Percentiles rank a stretch among this genome's conserved stretches.
Conservation (phyloP, 2,888 invertebrate species). For the Alentia gelatinosa region DNA sequence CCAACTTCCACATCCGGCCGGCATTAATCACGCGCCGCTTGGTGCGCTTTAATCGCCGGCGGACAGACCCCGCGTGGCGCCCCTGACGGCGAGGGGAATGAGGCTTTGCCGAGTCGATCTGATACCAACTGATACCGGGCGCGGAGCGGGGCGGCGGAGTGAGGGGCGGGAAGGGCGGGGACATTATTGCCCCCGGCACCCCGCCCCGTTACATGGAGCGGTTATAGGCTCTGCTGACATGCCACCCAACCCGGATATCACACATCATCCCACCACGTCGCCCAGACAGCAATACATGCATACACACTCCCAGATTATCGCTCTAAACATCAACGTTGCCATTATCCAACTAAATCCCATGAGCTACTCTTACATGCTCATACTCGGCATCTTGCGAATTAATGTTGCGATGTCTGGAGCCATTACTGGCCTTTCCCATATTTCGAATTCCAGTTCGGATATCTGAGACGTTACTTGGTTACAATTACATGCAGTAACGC, state of each 20-base stretch:
- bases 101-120: no score
- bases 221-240: neutral
- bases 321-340: no score
- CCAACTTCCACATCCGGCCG: neutral
- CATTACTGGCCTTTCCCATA: neutral
- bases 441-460: neutral
- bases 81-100: neutral
- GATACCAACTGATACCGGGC: no score
- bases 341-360: no score
- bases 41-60: neutral
- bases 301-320: no score
- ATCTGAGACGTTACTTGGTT: neutral
- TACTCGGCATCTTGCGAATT: no score
- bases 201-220: neutral
- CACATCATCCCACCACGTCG: neutral
- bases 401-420: no score
- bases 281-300: no score
- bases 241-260: neutral
- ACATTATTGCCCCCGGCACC: neutral
- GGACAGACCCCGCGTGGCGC: neutral
- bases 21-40: neutral
- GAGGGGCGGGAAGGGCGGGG: neutral
- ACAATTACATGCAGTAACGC: neutral
- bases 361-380: no score
- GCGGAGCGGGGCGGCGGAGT: no score